phyloP scores from a whole-genome alignment of 1,140 invertebrate genomes.

The Drosophila busckii region DNA sequence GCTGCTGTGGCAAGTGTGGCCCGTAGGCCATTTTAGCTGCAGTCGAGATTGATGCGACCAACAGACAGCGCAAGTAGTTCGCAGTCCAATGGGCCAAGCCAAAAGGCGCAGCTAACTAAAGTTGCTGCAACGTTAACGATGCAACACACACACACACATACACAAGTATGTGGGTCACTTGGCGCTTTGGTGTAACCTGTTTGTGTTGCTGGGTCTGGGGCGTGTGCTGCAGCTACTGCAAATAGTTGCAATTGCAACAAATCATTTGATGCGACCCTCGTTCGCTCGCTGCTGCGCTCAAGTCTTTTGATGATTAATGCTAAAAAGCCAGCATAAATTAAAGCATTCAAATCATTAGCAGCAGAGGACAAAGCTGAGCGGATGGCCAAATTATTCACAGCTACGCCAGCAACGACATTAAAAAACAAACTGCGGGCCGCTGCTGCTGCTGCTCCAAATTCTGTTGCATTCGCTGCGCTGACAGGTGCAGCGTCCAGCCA shows the following conservation, averaged over 20 bases:
- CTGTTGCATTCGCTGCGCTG: conserved; percentile 48
- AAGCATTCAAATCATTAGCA: conserved; percentile 72
- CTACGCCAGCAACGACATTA: conserved; percentile 57
- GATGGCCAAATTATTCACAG: conserved; percentile 78
- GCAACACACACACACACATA: too few species aligned
- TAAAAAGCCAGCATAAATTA: conserved; percentile 53
- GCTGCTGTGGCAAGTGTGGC: too few species aligned
- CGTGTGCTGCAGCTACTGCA: too few species aligned
- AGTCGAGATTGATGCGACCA: conserved; percentile 74
- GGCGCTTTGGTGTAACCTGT: conserved; percentile 59
- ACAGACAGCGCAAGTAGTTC: conserved; percentile 60
- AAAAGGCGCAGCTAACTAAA: too few species aligned
- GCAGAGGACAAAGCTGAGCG: conserved; percentile 24
- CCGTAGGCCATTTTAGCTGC: too few species aligned
- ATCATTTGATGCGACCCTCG: background rate
- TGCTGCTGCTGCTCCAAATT: conserved; percentile 7
- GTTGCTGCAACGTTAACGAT: too few species aligned
- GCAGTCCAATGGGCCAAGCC: too few species aligned
- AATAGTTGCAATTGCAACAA: too few species aligned
- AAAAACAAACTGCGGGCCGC: conserved; percentile 15
- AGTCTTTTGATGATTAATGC: conserved; percentile 67
- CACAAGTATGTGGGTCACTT: conserved; percentile 68
- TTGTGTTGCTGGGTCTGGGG: conserved; percentile 32
- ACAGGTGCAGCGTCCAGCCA: conserved; percentile 44
- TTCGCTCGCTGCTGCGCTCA: conserved; percentile 7